Evolutionary conservation across 2,888 invertebrate species (phyloP), one percentile per base, ranked within the genome.

Genomic region (Adela reaumurella): DNA sequence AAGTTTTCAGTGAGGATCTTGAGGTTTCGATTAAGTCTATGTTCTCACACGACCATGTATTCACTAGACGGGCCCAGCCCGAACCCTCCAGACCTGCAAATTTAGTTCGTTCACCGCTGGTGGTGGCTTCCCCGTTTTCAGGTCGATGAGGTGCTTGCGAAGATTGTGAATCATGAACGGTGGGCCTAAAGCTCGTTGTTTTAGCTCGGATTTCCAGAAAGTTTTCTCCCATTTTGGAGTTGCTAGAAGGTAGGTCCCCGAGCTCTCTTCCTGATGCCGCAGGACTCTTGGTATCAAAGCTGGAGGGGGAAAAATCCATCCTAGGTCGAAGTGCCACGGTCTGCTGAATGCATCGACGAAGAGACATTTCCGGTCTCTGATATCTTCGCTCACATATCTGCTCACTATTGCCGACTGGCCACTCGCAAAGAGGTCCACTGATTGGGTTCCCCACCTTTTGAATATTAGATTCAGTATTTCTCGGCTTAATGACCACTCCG

Each of bases 181-280:
- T n/a, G n/a, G n/a, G n/a, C n/a, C n/a, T n/a, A n/a, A n/a, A n/a
- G n/a, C n/a, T n/a, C n/a, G n/a, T n/a, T n/a, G n/a, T n/a, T n/a
- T n/a, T n/a, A n/a, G n/a, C n/a, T n/a, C n/a, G n/a, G n/a, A n/a
- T n/a, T n/a, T n/a, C 56, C 57, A 59, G 44, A 59, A 58, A 1
- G 53, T 54, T 43, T 52, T 57, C n/a, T 53, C 49, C 57, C 58
- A 59, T 1, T 50, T 55, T 17, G 59, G 58, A 1, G 56, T 57
- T 45, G 60, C 51, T 35, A 62, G 35, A 5, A 61, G 53, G 47
- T 57, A 60, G 11, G 41, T 45, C 11, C 60, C 58, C 41, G 46
- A 47, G 8, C 58, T 54, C 17, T 43, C 17, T 44, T 54, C 55
- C 28, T 57, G 48, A 20, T 59, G 57, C 3, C 46, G 35, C n/a